A percentile compares a stretch with the other conserved stretches of the same genome.
Evolutionary conservation across 2,113 vertebrate species (phyloP).

Genomic region (Coturnix japonica): DNA sequence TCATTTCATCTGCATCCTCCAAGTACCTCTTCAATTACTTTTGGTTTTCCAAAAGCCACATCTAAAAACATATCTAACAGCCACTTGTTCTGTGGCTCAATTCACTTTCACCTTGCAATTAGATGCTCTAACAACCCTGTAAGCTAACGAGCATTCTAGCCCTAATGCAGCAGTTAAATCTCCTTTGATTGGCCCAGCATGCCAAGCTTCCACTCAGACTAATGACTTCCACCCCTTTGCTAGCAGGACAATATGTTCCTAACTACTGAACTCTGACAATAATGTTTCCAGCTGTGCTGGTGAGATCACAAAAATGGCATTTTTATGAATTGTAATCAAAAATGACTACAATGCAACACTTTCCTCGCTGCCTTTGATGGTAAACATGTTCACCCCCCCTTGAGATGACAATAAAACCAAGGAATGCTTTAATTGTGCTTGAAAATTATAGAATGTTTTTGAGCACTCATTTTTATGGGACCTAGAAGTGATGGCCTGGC

Average conservation of each 20-base stretch:
- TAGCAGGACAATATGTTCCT: conserved; percentile 74
- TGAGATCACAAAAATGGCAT: conserved; percentile 51
- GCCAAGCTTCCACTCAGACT: conserved; percentile 68
- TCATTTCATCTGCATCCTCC: not conserved
- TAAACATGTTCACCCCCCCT: not conserved
- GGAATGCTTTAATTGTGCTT: conserved; percentile 2
- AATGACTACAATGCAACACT: not conserved
- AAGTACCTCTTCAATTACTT: not conserved
- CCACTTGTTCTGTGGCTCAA: not conserved
- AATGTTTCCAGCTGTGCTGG: conserved; percentile 60
- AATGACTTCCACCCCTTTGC: conserved; percentile 74
- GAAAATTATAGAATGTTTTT: not conserved
- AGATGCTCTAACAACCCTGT: not conserved
- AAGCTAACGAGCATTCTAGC: not conserved
- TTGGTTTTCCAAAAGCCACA: not conserved
- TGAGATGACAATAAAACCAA: not conserved
- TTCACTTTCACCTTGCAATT: not conserved
- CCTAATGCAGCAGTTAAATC: not conserved
- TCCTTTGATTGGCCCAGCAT: conserved; percentile 11
- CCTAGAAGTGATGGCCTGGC: not conserved
- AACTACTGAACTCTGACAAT: conserved; percentile 27
- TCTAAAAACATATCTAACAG: not conserved
- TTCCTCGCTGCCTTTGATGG: not conserved
- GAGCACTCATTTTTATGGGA: not conserved
- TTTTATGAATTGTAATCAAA: conserved; percentile 54